Evolutionary conservation across 2,113 vertebrate species (phyloP), one percentile per base, ranked within the genome.

Genomic region (Malaclemys terrapin): DNA sequence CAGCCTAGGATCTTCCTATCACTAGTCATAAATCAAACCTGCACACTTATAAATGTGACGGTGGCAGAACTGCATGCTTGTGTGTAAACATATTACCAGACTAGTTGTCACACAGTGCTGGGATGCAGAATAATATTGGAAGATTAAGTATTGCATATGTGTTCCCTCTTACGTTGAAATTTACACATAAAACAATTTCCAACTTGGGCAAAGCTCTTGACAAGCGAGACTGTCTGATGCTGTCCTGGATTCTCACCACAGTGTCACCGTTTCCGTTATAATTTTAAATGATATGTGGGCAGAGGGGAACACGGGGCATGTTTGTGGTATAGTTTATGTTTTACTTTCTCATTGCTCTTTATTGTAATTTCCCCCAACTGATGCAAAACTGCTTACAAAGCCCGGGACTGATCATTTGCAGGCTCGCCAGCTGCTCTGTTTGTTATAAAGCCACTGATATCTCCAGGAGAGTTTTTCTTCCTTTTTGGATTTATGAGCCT

Each of bases 401-500:
- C 50, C 96, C 25, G 52, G 89, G 92, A 65, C 83, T 96, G 96
- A 97, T 97, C 96, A 98, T 97, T 97, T 97, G 95, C 96, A 96
- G 91, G 62, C 85, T 96, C 89, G 95, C 93, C 91, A 4, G 53
- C 92, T 96, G 95, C 89, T 97, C 96, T 89, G 94, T 93, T 97
- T 96, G 80, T 96, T 97, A 95, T 92, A 96, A 97, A 96, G 92
- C 83, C 96, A 94, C 91, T 94, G 75, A 82, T 95, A 93, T 93
- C 84, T 97, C 94, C 94, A 95, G 76, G 85, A 95, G 62, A 97
- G 78, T 93, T 79, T 96, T 96, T 93, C 81, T 95, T 96, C 91
- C 90, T 97, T 90, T 72, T 85, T 94, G 92, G 95, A 97, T 98
- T 97, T 96, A 97, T 95, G 94, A 97, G 91, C 86, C 95, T 97